Percentiles rank a stretch among this genome's conserved stretches.
Conservation (phyloP, 2,888 invertebrate genomes). For the Ceriagrion tenellum region DNA sequence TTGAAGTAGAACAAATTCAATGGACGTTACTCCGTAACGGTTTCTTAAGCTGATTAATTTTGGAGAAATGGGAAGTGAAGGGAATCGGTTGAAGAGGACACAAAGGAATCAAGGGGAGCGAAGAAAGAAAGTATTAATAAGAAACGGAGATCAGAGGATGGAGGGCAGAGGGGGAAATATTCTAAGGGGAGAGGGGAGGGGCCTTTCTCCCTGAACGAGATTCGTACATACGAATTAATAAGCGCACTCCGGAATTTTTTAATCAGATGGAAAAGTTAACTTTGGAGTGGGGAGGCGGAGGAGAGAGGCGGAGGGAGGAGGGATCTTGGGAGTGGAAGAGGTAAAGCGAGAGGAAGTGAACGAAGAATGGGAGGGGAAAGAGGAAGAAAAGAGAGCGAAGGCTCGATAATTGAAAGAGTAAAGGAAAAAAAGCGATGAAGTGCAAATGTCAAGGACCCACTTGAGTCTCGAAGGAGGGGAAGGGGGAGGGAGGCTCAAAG, state of each 20-base stretch:
- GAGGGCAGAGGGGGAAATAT: not conserved
- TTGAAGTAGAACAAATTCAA: too few relatives aligned
- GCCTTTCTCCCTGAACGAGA: not conserved
- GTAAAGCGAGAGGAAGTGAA: not conserved
- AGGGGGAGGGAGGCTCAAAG: not conserved
- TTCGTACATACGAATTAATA: constrained; percentile 34
- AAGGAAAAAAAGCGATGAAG: not conserved
- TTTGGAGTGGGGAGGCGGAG: not conserved
- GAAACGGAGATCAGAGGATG: too few relatives aligned
- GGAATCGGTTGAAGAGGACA: not conserved
- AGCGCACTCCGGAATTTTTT: constrained; percentile 32
- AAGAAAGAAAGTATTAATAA: not conserved
- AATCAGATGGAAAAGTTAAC: constrained; percentile 41
- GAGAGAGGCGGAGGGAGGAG: not conserved
- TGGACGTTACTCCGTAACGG: not conserved
- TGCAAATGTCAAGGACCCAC: not conserved
- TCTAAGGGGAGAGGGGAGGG: not conserved
- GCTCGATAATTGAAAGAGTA: not conserved
- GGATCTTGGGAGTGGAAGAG: not conserved
- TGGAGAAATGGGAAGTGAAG: not conserved
- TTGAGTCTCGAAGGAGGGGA: not conserved
- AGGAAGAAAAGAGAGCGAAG: not conserved
- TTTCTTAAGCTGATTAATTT: constrained; percentile 26
- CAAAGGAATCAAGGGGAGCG: not conserved
- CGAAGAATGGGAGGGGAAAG: not conserved